Conservation (phyloP, 2,113 vertebrate genomes). For the Bungarus multicinctus region DNA sequence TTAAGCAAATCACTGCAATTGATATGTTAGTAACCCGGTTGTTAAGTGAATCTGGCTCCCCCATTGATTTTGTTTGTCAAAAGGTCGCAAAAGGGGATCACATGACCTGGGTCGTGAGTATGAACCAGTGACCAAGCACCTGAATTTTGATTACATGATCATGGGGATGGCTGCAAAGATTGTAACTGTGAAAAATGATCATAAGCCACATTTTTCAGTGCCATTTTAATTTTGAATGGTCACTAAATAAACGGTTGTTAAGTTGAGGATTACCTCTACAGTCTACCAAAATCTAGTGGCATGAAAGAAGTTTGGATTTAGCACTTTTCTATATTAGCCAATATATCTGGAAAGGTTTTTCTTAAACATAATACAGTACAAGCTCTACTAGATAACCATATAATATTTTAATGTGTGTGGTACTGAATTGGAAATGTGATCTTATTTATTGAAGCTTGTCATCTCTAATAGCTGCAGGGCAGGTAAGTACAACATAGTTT, state of each 20-base stretch:
- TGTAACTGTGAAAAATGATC: neutral
- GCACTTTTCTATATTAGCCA: neutral
- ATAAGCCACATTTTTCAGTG: neutral
- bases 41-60: neutral
- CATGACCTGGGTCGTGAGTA: neutral
- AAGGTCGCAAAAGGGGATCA: neutral
- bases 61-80: neutral
- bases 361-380: neutral
- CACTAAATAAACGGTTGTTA: neutral
- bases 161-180: neutral
- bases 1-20: no score
- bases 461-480: neutral
- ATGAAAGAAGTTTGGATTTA: neutral
- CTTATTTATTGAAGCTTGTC: neutral
- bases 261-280: neutral
- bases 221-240: neutral
- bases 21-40: neutral
- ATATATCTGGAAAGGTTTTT: neutral
- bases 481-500: neutral
- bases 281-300: neutral
- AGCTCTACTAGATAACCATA: neutral
- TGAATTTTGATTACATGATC: neutral
- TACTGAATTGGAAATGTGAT: neutral
- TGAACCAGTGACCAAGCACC: neutral
- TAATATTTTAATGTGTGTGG: neutral